Evolutionary conservation across 2,113 vertebrate genomes (phyloP), one percentile per base, ranked within the genome.

Genomic region (Pterocles orientalis): DNA sequence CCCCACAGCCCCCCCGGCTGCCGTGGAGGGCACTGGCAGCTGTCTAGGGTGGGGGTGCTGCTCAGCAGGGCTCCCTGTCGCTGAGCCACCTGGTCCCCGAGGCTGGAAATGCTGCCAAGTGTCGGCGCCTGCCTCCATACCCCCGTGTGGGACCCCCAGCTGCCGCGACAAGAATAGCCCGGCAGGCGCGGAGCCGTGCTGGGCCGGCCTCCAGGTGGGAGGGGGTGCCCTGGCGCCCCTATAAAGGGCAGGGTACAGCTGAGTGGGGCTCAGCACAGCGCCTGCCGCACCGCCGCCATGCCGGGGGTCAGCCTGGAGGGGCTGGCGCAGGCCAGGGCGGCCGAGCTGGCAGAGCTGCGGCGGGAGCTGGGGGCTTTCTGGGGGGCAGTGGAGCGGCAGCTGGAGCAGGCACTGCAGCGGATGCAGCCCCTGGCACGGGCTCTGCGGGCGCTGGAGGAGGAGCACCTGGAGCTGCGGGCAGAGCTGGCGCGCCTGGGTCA

Each of bases 301-400:
- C 99, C 98, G 4, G 99, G 99, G 69, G 97, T 98, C 8, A 97
- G 98, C 77, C 75, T 98, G 86, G 98, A 98, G 84, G 92, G 97
- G 34, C 94, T 96, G 53, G 92, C 2, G 0, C 84, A 89, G 43
- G 80, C 92, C 4, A 78, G 95, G 86, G 84, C 5, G 8, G 94
- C 66, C 20, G 95, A 90, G 45, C 95, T 99, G 31, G 98, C 98
- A 18, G 85, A 96, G 92, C 97, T 99, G 61, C 98, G 96, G 39
- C 96, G 29, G 33, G 99, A 99, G 75, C 97, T 99, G 79, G 97
- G 98, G 94, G 97, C 88, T 1, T 99, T 99, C 60, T 94, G 95
- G 65, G 97, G 88, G 29, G 96, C 28, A 2, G 94, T 99, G 75
- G 97, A 99, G 77, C 97, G 86, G 71, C 98, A 95, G 36, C 94